phyloP scores from a whole-genome alignment of 2,797 vertebrate species.

The Hydrolagus colliei region DNA sequence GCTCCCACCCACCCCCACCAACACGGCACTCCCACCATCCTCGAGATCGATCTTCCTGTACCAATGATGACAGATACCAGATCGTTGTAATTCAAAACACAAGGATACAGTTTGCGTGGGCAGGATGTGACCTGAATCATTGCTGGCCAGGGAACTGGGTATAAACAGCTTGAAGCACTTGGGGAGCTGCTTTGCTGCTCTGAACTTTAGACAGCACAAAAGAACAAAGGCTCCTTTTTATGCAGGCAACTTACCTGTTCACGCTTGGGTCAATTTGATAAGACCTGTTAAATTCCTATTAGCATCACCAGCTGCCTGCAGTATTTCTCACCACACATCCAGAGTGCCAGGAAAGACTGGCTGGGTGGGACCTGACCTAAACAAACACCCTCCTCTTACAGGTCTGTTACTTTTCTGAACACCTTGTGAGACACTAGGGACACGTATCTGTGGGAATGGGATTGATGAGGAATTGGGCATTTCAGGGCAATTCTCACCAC shows the following conservation, averaged over 20 bases:
- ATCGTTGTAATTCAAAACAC: neutral
- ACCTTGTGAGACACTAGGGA: neutral
- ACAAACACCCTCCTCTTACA: neutral
- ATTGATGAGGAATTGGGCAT: neutral
- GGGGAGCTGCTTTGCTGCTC: neutral
- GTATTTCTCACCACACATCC: slow-evolving; percentile 10
- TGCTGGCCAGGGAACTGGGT: neutral
- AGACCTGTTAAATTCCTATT: slow-evolving; percentile 23
- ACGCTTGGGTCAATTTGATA: neutral
- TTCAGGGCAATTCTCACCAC: neutral
- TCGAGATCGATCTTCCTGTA: neutral
- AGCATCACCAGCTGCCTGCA: neutral
- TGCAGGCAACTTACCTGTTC: neutral
- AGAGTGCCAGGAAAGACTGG: neutral
- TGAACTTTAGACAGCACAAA: neutral
- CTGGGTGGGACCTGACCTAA: neutral
- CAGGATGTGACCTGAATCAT: neutral
- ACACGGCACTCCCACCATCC: too few species aligned
- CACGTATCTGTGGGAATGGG: neutral
- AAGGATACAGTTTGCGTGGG: neutral
- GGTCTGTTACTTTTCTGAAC: neutral
- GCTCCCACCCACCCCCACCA: neutral
- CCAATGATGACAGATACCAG: neutral
- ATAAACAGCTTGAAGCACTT: neutral
- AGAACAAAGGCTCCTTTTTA: neutral